phyloP scores from a whole-genome alignment of 1,140 invertebrate species.

The Hycleus phaleratus region DNA sequence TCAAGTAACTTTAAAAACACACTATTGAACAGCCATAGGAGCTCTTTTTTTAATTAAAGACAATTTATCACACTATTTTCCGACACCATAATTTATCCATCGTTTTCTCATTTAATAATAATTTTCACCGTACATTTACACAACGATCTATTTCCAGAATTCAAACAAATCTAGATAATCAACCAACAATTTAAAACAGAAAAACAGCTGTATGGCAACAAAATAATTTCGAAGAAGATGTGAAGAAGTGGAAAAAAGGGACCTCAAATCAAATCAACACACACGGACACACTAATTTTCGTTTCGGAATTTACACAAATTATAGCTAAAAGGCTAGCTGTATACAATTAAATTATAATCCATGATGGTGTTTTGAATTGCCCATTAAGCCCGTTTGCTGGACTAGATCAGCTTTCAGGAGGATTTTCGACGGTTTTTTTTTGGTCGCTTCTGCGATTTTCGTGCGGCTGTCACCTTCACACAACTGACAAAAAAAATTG shows the following conservation, averaged over 20 bases:
- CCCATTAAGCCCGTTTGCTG: constrained; percentile 9
- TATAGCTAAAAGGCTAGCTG: constrained; percentile 1
- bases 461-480: neutral
- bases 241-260: too few relatives aligned
- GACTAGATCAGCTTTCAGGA: constrained; percentile 7
- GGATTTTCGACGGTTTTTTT: neutral
- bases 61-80: constrained; percentile 33
- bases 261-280: too few relatives aligned
- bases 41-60: constrained; percentile 14
- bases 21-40: constrained; percentile 34
- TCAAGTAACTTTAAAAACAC: constrained; percentile 23
- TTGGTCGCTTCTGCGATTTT: neutral
- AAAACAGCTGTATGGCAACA: too few relatives aligned
- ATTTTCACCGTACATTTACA: too few relatives aligned
- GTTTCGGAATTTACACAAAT: too few relatives aligned
- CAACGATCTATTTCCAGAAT: too few relatives aligned
- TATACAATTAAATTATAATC: constrained; percentile 4
- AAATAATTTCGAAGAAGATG: too few relatives aligned
- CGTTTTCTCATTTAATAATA: too few relatives aligned
- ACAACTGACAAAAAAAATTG: too few relatives aligned
- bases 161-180: too few relatives aligned
- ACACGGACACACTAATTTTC: too few relatives aligned
- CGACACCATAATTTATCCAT: constrained; percentile 11
- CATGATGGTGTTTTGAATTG: constrained; percentile 7
- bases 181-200: too few relatives aligned